Conservation (phyloP, 2,113 vertebrate genomes). For the Elaphurus davidianus region DNA sequence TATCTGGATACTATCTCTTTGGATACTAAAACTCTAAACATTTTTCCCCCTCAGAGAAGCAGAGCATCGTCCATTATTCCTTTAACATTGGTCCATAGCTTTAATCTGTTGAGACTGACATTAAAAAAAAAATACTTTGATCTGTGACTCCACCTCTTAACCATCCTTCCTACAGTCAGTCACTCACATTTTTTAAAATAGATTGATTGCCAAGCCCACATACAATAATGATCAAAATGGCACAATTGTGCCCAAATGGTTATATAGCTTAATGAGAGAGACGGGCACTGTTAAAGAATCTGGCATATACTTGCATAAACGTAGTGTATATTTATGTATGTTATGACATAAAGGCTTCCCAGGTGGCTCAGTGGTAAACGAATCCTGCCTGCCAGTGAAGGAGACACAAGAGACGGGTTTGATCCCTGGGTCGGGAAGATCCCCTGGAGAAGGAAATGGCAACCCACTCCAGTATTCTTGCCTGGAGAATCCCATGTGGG, state of each 20-base stretch:
- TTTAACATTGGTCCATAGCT: background rate
- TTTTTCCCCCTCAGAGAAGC: background rate
- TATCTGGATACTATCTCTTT: background rate
- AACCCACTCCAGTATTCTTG: background rate
- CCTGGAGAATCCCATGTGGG: background rate
- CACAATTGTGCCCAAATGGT: background rate
- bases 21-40: background rate
- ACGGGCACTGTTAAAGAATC: background rate
- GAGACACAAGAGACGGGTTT: background rate
- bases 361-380: background rate
- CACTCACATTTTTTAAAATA: background rate
- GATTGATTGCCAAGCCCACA: background rate
- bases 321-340: background rate
- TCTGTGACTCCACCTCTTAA: background rate
- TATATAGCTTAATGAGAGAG: background rate
- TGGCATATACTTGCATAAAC: background rate
- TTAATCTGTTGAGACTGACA: background rate
- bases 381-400: background rate
- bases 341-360: background rate
- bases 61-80: background rate
- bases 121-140: background rate
- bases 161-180: background rate
- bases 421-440: background rate
- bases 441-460: background rate
- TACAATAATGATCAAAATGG: background rate